Conservation (phyloP, 2,797 vertebrate species). For the Spheniscus humboldti region DNA sequence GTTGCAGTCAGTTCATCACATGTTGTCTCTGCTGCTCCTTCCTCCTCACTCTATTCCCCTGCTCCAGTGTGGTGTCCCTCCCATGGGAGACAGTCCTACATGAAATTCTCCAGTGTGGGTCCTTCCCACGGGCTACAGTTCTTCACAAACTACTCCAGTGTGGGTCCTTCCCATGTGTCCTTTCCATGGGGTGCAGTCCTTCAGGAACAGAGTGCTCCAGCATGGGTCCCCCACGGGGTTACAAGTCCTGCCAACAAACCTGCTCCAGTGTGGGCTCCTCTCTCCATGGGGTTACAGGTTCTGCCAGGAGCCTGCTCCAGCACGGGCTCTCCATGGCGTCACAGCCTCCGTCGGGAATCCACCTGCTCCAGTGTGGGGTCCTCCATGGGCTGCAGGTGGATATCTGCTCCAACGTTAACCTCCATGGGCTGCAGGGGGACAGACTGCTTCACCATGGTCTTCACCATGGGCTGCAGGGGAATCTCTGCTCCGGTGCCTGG, state of each 20-base stretch:
- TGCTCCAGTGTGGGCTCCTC: background rate
- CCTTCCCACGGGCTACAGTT: background rate
- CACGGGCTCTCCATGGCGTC: rapidly evolving
- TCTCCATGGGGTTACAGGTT: no score
- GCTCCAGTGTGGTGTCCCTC: background rate
- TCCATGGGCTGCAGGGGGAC: background rate
- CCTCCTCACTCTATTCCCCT: background rate
- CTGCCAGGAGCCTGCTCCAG: background rate
- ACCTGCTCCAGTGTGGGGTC: background rate
- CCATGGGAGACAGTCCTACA: background rate
- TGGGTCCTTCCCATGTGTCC: no score
- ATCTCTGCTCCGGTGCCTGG: rapidly evolving
- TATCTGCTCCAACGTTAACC: background rate
- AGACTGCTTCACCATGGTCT: background rate
- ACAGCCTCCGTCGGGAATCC: background rate
- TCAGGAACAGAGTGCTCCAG: background rate
- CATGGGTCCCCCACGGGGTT: rapidly evolving
- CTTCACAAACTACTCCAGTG: background rate
- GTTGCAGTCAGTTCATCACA: background rate
- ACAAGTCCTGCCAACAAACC: background rate
- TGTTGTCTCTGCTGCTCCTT: background rate
- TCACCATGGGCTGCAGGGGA: rapidly evolving
- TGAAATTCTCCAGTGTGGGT: rapidly evolving
- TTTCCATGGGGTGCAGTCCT: background rate
- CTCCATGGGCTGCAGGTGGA: background rate